Evolutionary conservation across 92 coral and sea anemone genomes (phyloP).

Genomic region (Diadumene lineata): DNA sequence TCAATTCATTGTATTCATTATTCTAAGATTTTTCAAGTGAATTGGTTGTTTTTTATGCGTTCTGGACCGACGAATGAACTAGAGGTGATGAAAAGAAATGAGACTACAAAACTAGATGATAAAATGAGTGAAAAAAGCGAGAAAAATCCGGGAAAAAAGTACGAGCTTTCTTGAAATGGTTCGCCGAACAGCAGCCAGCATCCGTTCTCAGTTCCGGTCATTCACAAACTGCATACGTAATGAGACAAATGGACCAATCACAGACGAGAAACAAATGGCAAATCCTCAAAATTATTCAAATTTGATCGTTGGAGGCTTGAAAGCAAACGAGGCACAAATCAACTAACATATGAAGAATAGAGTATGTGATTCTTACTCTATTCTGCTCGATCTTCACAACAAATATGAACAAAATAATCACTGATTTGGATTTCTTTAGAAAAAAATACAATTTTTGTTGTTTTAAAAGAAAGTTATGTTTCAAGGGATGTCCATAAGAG

Average conservation of each 20-base stretch:
- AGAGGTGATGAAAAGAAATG: slow-evolving; percentile 22
- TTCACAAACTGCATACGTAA: slow-evolving; percentile 73
- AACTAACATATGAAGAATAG: slow-evolving; percentile 7
- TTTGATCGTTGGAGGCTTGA: slow-evolving; percentile 47
- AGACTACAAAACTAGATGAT: slow-evolving; percentile 29
- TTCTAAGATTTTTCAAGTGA: slow-evolving; percentile 22
- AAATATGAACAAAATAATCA: background rate
- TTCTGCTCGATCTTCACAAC: background rate
- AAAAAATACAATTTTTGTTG: no score
- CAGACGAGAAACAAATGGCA: slow-evolving; percentile 43
- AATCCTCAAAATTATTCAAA: slow-evolving; percentile 75
- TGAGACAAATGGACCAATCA: slow-evolving; percentile 59
- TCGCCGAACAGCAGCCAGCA: slow-evolving; percentile 75
- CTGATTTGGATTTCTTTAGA: no score
- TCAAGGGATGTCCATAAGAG: no score
- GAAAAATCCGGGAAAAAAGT: slow-evolving; percentile 24
- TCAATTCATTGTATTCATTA: slow-evolving; percentile 25
- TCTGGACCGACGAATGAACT: slow-evolving; percentile 20
- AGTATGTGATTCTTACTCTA: background rate
- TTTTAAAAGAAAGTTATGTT: no score
- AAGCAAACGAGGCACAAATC: slow-evolving; percentile 20
- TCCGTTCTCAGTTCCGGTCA: slow-evolving; percentile 97
- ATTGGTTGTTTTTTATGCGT: no score
- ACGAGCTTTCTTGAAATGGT: slow-evolving; percentile 59
- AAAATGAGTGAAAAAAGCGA: slow-evolving; percentile 26